These are phyloP conservation scores for Calliphora vomitoria DNA, from an alignment of 2,888 invertebrate genomes.

Conservation along the genomic window DNA sequence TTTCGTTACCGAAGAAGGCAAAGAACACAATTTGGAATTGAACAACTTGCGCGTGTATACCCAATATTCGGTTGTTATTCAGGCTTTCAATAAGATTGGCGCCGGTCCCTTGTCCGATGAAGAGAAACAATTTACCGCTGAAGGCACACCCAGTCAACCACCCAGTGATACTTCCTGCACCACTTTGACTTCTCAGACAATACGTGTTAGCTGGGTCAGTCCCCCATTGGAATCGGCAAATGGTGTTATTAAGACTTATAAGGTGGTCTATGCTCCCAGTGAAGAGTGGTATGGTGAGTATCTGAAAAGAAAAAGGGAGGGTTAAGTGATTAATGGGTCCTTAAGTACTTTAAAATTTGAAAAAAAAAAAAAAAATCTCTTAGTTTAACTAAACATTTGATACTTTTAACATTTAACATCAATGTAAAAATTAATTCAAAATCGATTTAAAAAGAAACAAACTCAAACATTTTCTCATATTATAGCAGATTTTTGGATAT, in stretches of 20 bases:
- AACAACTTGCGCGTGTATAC: slow-evolving; percentile 95
- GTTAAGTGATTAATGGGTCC: too few relatives aligned
- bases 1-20: slow-evolving; percentile 95
- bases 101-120: slow-evolving; percentile 96
- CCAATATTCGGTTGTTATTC: slow-evolving; percentile 97
- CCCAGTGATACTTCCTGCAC: slow-evolving; percentile 97
- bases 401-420: too few relatives aligned
- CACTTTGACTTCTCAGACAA: slow-evolving; percentile 96
- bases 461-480: too few relatives aligned
- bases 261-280: slow-evolving; percentile 95
- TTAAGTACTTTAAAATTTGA: too few relatives aligned
- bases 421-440: too few relatives aligned
- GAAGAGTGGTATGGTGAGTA: slow-evolving; percentile 96
- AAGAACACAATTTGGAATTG: slow-evolving; percentile 94
- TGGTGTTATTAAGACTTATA: slow-evolving; percentile 98
- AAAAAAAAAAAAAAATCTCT: too few relatives aligned
- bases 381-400: too few relatives aligned
- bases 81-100: slow-evolving; percentile 97
- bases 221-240: slow-evolving; percentile 96
- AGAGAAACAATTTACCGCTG: slow-evolving; percentile 95
- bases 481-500: too few relatives aligned
- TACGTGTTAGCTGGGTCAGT: slow-evolving; percentile 97
- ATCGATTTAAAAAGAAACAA: too few relatives aligned
- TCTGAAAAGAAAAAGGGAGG: not conserved
- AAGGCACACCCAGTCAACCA: slow-evolving; percentile 96